Conservation (phyloP, 1,140 invertebrate species). For the Ceratitis capitata region DNA sequence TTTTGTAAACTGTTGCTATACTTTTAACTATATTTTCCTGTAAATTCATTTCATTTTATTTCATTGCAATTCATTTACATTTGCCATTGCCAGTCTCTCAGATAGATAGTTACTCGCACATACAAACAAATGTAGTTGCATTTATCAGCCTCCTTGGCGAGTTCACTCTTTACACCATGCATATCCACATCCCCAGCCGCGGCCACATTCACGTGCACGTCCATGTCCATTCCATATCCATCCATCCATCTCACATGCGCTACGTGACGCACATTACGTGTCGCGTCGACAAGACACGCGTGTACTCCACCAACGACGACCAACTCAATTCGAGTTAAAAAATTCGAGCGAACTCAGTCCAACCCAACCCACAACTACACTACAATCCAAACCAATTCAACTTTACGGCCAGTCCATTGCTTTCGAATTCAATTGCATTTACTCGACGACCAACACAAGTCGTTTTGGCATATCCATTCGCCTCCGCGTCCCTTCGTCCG, state of each 20-base stretch:
- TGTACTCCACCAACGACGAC: neutral
- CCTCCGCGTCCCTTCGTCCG: neutral
- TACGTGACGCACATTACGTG: conserved; percentile 35
- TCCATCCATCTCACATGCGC: conserved; percentile 37
- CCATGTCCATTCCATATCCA: conserved; percentile 25
- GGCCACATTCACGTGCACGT: neutral
- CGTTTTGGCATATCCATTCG: neutral
- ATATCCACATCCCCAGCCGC: too few relatives aligned
- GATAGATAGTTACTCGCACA: neutral
- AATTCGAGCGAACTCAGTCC: neutral
- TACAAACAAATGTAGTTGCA: neutral
- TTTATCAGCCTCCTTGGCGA: conserved; percentile 4
- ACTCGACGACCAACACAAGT: neutral
- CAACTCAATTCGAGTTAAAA: neutral
- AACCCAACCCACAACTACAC: neutral
- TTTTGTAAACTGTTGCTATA: neutral
- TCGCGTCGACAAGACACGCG: conserved; percentile 1
- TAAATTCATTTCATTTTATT: conserved; percentile 24
- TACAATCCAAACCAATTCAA: neutral
- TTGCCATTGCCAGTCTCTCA: neutral
- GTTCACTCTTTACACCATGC: neutral
- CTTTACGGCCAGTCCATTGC: neutral
- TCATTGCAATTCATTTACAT: conserved; percentile 1
- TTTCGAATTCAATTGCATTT: conserved; percentile 13
- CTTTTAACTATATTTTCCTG: neutral